Evolutionary conservation across 2,113 vertebrate species (phyloP).

Genomic region (Scophthalmus maximus): DNA sequence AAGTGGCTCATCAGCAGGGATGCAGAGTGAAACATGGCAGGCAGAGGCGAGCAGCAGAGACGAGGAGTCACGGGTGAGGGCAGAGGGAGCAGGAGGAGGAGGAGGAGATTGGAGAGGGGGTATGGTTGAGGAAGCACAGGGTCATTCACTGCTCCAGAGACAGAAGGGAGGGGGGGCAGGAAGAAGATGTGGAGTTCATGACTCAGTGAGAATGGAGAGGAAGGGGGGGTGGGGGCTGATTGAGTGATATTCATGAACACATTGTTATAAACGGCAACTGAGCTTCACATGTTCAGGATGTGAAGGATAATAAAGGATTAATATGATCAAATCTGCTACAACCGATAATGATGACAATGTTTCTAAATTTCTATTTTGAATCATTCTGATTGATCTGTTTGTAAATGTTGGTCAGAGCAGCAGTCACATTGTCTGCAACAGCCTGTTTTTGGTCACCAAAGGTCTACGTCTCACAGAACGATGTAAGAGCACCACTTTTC

Average conservation of each 20-base stretch:
- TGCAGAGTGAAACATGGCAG: slow-evolving; percentile 68
- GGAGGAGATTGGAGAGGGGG: slow-evolving; percentile 26
- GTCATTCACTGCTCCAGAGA: slow-evolving; percentile 54
- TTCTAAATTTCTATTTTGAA: not conserved
- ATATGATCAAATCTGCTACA: too few species aligned
- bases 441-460: not conserved
- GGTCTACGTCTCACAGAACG: too few species aligned
- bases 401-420: not conserved
- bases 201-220: slow-evolving; percentile 21
- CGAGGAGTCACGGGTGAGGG: slow-evolving; percentile 47
- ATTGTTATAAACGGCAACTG: not conserved
- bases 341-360: not conserved
- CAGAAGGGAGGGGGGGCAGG: slow-evolving; percentile 17
- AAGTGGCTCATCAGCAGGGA: slow-evolving; percentile 67
- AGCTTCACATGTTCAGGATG: not conserved
- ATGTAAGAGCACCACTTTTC: not conserved
- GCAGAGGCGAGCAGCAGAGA: slow-evolving; percentile 51
- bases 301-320: not conserved
- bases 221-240: not conserved
- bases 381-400: not conserved
- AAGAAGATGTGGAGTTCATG: slow-evolving; percentile 31
- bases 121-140: slow-evolving; percentile 63
- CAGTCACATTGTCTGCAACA: not conserved
- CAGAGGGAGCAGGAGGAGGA: slow-evolving; percentile 7
- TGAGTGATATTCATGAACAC: slow-evolving; percentile 3